phyloP scores from a whole-genome alignment of 2,113 vertebrate species.

The Fulica atra region DNA sequence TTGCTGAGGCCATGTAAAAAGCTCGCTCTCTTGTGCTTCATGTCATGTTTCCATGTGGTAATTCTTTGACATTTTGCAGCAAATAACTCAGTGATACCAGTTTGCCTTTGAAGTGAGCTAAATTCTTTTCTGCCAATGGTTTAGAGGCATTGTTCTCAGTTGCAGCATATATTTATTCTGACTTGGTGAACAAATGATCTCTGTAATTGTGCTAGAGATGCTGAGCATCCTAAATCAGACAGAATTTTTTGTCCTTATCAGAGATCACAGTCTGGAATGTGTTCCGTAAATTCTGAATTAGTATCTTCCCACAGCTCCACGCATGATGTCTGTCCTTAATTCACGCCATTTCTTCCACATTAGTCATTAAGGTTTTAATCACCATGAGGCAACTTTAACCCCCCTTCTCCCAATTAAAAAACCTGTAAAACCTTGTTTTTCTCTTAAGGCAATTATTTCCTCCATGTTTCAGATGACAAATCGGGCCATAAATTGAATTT shows the following conservation, averaged over 20 bases:
- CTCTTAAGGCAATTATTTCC: slow-evolving; percentile 14
- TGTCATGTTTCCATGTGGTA: not conserved
- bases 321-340: not conserved
- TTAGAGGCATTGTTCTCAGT: not conserved
- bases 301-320: not conserved
- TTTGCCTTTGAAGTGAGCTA: not conserved
- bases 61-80: not conserved
- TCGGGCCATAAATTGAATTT: slow-evolving; percentile 33
- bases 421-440: not conserved
- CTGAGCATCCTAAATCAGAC: not conserved
- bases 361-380: not conserved
- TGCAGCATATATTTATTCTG: not conserved
- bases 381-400: not conserved
- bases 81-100: not conserved
- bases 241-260: not conserved
- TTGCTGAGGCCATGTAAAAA: not conserved
- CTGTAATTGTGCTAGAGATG: not conserved
- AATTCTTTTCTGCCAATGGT: not conserved
- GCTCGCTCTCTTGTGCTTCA: not conserved
- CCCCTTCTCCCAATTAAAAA: not conserved
- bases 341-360: not conserved
- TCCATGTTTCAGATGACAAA: slow-evolving; percentile 14
- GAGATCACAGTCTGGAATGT: not conserved
- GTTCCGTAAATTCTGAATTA: not conserved
- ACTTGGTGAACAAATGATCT: not conserved